Evolutionary conservation across 2,888 invertebrate genomes (phyloP), one percentile per base, ranked within the genome.

Genomic region (Phlogophora meticulosa): DNA sequence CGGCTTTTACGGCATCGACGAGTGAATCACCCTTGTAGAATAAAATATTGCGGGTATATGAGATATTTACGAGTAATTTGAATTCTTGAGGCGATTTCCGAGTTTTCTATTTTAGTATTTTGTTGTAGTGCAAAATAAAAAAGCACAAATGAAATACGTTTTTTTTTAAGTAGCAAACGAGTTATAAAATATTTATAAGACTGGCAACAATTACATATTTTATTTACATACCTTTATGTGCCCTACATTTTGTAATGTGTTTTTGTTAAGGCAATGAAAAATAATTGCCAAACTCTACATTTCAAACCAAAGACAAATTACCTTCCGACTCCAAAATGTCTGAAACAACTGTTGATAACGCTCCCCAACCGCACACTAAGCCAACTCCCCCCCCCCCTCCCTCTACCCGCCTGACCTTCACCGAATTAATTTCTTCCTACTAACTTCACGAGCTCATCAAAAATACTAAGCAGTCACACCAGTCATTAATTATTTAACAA

Each of bases 401-500:
- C 10, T 17, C 22, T 45, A 15, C 38, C 43, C 40, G 24, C 15
- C 24, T 20, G 40, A 42, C 38, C 51, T 42, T 56, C 40, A 22
- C 11, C 24, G 24, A 73, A 59, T 67, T 74, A 38, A 64, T 64
- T 71, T 40, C 57, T 70, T 62, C 46, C 51, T 56, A 51, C 40
- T 49, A 64, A 80, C 71, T 76, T 67, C 51, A 77, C 55, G 36
- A 61, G 32, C 58, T 80, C 63, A 77, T 70, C 74, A 81, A 73
- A 79, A 73, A 68, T 62, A 64, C 45, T 67, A 70, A 68, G 48
- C 55, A 77, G 63, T 69, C 72, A 65, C 62, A 73, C 64, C 64
- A 63, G 49, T 72, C 66, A 77, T 79, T 80, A 70, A 73, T 80
- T 70, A 80, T 66, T 68, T 71, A 68, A 78, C 74, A 70, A 68